Evolutionary conservation across 1,140 invertebrate genomes (phyloP).

Genomic region (Helicoverpa armigera): DNA sequence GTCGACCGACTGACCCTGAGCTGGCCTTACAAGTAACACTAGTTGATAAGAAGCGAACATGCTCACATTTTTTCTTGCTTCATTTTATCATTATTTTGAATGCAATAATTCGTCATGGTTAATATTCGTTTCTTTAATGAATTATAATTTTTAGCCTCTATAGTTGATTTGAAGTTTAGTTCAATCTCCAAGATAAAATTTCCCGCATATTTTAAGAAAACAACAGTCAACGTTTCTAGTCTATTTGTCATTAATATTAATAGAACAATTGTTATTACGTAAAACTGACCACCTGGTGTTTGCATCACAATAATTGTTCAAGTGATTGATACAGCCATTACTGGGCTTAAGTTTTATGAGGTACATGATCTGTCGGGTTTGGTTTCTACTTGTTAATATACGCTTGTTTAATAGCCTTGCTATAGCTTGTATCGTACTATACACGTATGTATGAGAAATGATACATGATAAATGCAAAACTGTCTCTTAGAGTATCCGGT

Average conservation of each 20-base stretch:
- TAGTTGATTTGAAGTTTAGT: no score
- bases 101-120: background rate
- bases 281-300: conserved; percentile 63
- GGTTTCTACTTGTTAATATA: conserved; percentile 7
- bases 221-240: background rate
- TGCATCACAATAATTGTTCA: conserved; percentile 61
- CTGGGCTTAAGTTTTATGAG: conserved; percentile 21
- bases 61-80: conserved; percentile 7
- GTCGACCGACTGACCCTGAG: conserved; percentile 16
- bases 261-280: conserved; percentile 62
- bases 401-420: background rate
- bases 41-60: conserved; percentile 39
- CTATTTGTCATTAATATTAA: conserved; percentile 56
- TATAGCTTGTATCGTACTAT: background rate
- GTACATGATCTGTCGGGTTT: conserved; percentile 19
- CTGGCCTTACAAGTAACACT: conserved; percentile 8
- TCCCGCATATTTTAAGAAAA: conserved; percentile 13
- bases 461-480: no score
- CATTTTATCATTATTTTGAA: background rate
- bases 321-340: conserved; percentile 63
- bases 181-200: background rate
- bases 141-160: no score
- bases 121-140: no score
- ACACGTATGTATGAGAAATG: background rate
- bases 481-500: no score